Base-by-base conservation (phyloP, 1,140 invertebrate genomes). In the Palaemon carinicauda region DNA sequence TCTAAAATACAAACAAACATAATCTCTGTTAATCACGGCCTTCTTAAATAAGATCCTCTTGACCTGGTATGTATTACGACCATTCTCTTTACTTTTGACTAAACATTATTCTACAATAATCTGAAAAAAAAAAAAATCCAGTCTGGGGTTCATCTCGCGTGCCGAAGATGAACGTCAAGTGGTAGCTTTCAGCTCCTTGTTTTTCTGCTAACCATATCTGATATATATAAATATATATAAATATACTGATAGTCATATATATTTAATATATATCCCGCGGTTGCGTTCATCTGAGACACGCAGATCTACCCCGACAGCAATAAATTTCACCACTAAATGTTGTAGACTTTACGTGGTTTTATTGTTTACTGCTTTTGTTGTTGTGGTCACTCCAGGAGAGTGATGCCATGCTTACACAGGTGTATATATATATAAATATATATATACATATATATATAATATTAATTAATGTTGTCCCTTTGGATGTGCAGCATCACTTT, bases 211-310 rank as follows among this genome's bases (percentile, higher is more conserved):
- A 15, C 27, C 33, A 24, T 73, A 15, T 21, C 21, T 19, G 24
- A 73, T 73, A 73, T 73, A 73, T 73, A 73, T 73, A 73, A 33
- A 73, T 73, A 73, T 73, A 73, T 73, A 73, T 73, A 73, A 33
- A 73, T 9, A 73, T 73, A 73, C 53, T 52, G 27, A 79, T 79
- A 54, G 19, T 33, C 19, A 73, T 73, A 73, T 73, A 73, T 73
- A 21, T 33, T 73, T 33, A 17, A 73, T 73, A 73, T 73, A 73
- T 73, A 73, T 73, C 41, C 41, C 41, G 7, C 5, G 3, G 41
- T 41, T 41, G 41, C 3, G 41, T 41, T 41, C 41, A 41, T 41
- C 41, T 41, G 41, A 3, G 41, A 41, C 41, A 41, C 41, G 41
- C 41, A 41, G 41, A 41, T 41, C 41, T 41, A 41, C 41, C 41